Base-by-base conservation (phyloP, 2,888 invertebrate species). In the Cryptus viduatorius region DNA sequence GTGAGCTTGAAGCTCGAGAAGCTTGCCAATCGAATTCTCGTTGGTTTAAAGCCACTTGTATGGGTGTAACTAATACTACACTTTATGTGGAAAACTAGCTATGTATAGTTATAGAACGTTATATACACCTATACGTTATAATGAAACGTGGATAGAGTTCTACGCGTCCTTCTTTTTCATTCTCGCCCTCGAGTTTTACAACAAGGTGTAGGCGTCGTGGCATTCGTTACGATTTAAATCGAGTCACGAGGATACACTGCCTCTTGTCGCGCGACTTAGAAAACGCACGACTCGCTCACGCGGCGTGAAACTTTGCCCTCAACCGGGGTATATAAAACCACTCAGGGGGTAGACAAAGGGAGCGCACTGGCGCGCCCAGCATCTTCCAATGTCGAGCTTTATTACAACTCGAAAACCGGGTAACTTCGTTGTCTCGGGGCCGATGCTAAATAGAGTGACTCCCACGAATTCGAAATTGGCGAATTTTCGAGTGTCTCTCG, bases 161-260 rank as follows among this genome's bases (percentile, higher is more conserved):
- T 42, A 16, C 65, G 42, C 37, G 37, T 42, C 42, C 19, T 72
- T 37, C 37, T 37, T 37, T 16, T 59, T 31, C 31, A 31, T 68
- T 56, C 78, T 71, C 77, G n/a, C n/a, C 50, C 67, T 82, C 73
- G 65, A 79, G 79, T 85, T 79, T 81, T 75, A 19, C 24, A 31
- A 24, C 29, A n/a, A 29, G n/a, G 31, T 12, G 29, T 68, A 77
- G 59, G 48, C 31, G 12, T 56, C 79, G 53, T 76, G 76, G 75
- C 82, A 86, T 86, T 85, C 83, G 84, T 85, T 85, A 86, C 86
- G 79, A 85, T 84, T 84, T 84, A 84, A 87, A 87, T 83, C 79
- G 77, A 79, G 75, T 86, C 78, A 61, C 56, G 56, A 10, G 65
- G 46, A 42, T 50, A 56, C 24, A 53, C 67, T 10, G 56, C n/a